Percentiles rank a stretch among this genome's conserved stretches.
These are phyloP conservation scores for Rosalia funebris DNA, from an alignment of 2,888 invertebrate species.

Conservation along the genomic window DNA sequence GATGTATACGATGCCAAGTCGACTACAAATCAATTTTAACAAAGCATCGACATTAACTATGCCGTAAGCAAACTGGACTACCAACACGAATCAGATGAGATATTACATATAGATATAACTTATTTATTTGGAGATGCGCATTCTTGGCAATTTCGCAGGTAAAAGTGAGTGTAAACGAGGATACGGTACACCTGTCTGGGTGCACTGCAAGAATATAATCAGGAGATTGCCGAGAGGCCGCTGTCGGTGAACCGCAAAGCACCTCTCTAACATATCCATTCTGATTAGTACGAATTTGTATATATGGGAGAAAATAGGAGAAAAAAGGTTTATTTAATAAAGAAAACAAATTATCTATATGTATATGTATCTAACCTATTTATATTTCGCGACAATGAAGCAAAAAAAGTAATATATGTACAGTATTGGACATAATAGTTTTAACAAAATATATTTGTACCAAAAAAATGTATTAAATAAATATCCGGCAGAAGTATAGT, in stretches of 20 bases:
- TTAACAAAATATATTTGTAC: too few relatives aligned
- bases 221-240: constrained; percentile 20
- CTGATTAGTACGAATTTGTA: too few relatives aligned
- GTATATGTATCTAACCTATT: too few relatives aligned
- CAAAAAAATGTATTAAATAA: too few relatives aligned
- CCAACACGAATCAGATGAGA: constrained; percentile 3
- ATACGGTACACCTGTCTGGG: constrained; percentile 26
- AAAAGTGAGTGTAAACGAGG: constrained; percentile 25
- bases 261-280: background rate
- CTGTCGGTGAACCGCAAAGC: constrained; percentile 11
- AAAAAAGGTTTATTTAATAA: too few relatives aligned
- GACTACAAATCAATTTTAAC: constrained; percentile 27
- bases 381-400: too few relatives aligned
- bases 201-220: constrained; percentile 27
- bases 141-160: constrained; percentile 31
- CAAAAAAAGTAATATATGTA: too few relatives aligned
- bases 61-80: background rate
- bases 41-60: constrained; percentile 16
- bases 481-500: too few relatives aligned
- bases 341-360: too few relatives aligned
- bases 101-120: constrained; percentile 21
- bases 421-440: too few relatives aligned
- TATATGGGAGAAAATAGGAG: too few relatives aligned
- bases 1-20: constrained; percentile 2
- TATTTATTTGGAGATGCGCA: constrained; percentile 25